Percentiles rank a stretch among this genome's conserved stretches.
Evolutionary conservation across 2,113 vertebrate species (phyloP).

Genomic region (Tapirus terrestris): DNA sequence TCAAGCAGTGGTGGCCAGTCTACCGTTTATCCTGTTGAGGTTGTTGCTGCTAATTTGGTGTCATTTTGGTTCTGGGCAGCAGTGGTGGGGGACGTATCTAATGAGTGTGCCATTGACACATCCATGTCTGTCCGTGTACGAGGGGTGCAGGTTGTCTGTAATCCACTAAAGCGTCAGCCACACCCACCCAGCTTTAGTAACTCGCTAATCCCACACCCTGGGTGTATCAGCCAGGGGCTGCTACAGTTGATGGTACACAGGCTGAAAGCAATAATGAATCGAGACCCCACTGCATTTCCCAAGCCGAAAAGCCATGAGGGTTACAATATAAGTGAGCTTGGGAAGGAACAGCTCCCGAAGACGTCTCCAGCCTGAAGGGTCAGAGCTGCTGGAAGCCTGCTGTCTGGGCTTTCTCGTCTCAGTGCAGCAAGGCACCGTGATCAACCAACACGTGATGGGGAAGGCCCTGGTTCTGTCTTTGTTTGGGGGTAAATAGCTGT

Average conservation of each 20-base stretch:
- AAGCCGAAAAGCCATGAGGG: slow-evolving; percentile 88
- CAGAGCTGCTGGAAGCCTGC: slow-evolving; percentile 89
- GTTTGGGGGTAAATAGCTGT: slow-evolving; percentile 95
- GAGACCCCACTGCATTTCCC: slow-evolving; percentile 87
- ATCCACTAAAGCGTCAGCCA: slow-evolving; percentile 88
- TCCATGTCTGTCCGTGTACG: slow-evolving; percentile 86
- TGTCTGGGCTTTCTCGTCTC: slow-evolving; percentile 87
- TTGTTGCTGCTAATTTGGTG: slow-evolving; percentile 83
- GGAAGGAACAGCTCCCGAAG: slow-evolving; percentile 91
- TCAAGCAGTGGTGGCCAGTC: slow-evolving; percentile 71
- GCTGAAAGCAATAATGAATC: slow-evolving; percentile 81
- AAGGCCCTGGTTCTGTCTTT: slow-evolving; percentile 90
- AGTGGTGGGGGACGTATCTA: slow-evolving; percentile 83
- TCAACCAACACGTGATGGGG: slow-evolving; percentile 89
- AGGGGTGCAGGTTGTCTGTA: slow-evolving; percentile 86
- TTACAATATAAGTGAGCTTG: slow-evolving; percentile 88
- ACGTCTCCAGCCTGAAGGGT: slow-evolving; percentile 89
- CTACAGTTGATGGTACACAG: slow-evolving; percentile 83
- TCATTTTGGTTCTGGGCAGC: slow-evolving; percentile 83
- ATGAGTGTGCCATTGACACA: slow-evolving; percentile 83
- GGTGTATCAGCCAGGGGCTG: slow-evolving; percentile 84
- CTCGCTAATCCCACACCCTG: slow-evolving; percentile 86
- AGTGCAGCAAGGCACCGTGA: slow-evolving; percentile 88
- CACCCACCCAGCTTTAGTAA: slow-evolving; percentile 89
- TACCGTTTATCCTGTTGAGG: slow-evolving; percentile 10